Conservation (phyloP, 1,140 invertebrate genomes). For the Plectrocnemia conspersa region DNA sequence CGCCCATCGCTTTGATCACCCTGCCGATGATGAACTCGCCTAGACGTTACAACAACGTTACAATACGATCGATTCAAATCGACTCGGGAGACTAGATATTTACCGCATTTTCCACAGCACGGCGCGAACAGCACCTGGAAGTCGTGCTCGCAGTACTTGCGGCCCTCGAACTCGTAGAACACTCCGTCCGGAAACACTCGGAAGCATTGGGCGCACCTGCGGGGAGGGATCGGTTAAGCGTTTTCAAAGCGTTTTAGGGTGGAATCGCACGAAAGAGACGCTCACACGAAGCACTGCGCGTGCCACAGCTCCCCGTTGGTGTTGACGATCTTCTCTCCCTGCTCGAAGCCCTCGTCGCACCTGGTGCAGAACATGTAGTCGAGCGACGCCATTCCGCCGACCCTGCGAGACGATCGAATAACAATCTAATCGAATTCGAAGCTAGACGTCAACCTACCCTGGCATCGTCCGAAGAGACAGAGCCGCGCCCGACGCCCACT, state of each 20-base stretch:
- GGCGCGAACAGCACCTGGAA: slow-evolving; percentile 98
- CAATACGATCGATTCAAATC: no score
- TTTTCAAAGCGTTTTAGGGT: no score
- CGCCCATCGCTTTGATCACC: slow-evolving; percentile 99
- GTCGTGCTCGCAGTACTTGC: slow-evolving; percentile 99
- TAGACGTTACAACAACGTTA: no score
- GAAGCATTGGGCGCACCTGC: slow-evolving; percentile 97
- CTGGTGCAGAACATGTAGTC: slow-evolving; percentile 90
- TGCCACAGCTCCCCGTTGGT: slow-evolving; percentile 98
- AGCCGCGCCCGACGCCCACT: not conserved
- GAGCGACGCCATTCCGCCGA: slow-evolving; percentile 74
- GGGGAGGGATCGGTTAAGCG: slow-evolving; percentile 1
- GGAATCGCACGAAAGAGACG: slow-evolving; percentile 36
- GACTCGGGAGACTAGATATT: no score
- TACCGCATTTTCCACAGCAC: slow-evolving; percentile 95
- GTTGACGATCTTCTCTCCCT: slow-evolving; percentile 98
- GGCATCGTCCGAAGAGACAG: no score
- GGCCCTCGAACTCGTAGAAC: slow-evolving; percentile 98
- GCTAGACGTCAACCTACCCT: not conserved
- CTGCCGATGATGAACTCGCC: slow-evolving; percentile 95
- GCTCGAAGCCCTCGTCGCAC: slow-evolving; percentile 89
- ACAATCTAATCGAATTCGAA: not conserved
- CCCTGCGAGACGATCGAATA: slow-evolving; percentile 50
- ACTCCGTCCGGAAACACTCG: slow-evolving; percentile 95
- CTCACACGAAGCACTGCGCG: slow-evolving; percentile 98